A percentile compares a stretch with the other conserved stretches of the same genome.
Evolutionary conservation across 2,888 invertebrate species (phyloP).

Genomic region (Sarcophaga caerulescens): DNA sequence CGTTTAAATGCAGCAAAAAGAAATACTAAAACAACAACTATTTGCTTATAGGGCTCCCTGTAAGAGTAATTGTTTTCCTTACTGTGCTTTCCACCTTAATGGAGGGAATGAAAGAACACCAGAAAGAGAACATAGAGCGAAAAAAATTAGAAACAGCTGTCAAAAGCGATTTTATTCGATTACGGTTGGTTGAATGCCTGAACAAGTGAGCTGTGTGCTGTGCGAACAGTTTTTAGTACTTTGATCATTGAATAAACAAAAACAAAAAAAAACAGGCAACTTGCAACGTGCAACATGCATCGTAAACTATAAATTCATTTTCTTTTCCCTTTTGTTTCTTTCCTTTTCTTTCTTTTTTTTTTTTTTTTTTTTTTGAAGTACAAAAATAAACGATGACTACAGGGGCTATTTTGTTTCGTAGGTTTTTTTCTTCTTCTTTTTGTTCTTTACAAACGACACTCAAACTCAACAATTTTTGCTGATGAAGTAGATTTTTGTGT

Average conservation of each 20-base stretch:
- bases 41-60: constrained; percentile 4
- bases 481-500: constrained; percentile 31
- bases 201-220: background rate
- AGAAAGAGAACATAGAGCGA: background rate
- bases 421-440: background rate
- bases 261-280: constrained; percentile 7
- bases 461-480: constrained; percentile 12
- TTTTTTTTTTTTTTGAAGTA: too few species aligned
- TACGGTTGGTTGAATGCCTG: constrained; percentile 18
- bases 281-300: constrained; percentile 14
- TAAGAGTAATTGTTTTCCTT: constrained; percentile 8
- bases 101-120: background rate
- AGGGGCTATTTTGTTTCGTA: background rate
- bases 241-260: constrained; percentile 20
- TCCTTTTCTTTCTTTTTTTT: background rate
- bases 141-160: constrained; percentile 62
- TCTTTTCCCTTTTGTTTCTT: background rate
- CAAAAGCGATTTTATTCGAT: constrained; percentile 45
- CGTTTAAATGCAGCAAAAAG: background rate
- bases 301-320: too few species aligned
- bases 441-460: constrained; percentile 12
- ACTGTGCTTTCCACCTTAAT: background rate
- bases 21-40: constrained; percentile 52
- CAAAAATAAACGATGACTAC: constrained; percentile 45
- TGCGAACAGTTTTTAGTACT: constrained; percentile 17